These are phyloP conservation scores for Erpetoichthys calabaricus DNA, from an alignment of 2,797 vertebrate species.

Conservation along the genomic window DNA sequence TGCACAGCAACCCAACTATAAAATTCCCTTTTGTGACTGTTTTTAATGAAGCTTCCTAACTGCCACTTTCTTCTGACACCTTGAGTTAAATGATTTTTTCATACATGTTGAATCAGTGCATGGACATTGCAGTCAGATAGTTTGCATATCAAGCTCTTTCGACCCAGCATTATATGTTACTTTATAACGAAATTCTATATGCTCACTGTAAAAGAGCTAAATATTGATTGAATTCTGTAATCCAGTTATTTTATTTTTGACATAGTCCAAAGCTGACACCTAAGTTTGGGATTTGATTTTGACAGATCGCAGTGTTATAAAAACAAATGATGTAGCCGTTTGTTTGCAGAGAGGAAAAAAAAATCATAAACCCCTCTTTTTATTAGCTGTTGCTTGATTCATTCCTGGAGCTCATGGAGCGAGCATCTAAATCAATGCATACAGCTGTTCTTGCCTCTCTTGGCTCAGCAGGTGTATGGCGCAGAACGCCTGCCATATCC, in stretches of 20 bases:
- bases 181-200: too few species aligned
- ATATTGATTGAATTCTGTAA: slow-evolving; percentile 55
- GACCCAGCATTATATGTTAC: too few species aligned
- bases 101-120: too few species aligned
- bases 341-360: slow-evolving; percentile 62
- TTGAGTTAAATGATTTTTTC: too few species aligned
- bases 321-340: slow-evolving; percentile 94
- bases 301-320: slow-evolving; percentile 71
- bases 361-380: slow-evolving; percentile 74
- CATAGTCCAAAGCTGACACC: slow-evolving; percentile 79
- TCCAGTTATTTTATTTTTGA: slow-evolving; percentile 58
- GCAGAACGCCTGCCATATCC: slow-evolving; percentile 59
- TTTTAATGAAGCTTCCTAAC: too few species aligned
- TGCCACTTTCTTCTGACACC: too few species aligned
- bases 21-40: too few species aligned
- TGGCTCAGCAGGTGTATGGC: slow-evolving; percentile 90
- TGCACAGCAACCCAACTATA: too few species aligned
- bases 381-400: slow-evolving; percentile 97
- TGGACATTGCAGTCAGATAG: too few species aligned
- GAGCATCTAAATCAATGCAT: slow-evolving; percentile 84
- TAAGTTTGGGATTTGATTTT: slow-evolving; percentile 74
- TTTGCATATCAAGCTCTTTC: too few species aligned
- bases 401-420: slow-evolving; percentile 82
- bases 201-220: slow-evolving; percentile 11
- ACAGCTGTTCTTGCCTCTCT: slow-evolving; percentile 89